phyloP scores from a whole-genome alignment of 2,888 invertebrate species.

The Linyphia triangularis region DNA sequence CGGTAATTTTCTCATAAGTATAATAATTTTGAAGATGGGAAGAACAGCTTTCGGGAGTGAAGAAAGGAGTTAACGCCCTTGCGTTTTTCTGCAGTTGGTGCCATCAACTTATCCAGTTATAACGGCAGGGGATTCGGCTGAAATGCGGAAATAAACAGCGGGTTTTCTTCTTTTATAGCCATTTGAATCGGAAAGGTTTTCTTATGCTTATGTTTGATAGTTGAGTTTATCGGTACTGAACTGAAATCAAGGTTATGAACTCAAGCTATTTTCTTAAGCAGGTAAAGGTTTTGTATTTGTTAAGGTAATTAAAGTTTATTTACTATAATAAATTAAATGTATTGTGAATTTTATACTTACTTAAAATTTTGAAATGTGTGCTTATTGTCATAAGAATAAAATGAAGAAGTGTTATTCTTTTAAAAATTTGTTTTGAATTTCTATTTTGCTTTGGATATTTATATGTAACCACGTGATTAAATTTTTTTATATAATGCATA shows the following conservation, averaged over 20 bases:
- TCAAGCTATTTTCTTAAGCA: no score
- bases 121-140: not conserved
- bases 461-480: no score
- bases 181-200: not conserved
- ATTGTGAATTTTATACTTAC: no score
- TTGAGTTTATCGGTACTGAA: not conserved
- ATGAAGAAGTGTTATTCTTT: no score
- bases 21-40: constrained; percentile 25
- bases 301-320: no score
- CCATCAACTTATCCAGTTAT: not conserved
- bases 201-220: not conserved
- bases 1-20: constrained; percentile 45
- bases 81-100: not conserved
- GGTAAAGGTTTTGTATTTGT: no score
- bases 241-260: not conserved
- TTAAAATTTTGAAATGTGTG: no score
- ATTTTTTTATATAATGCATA: no score
- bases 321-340: no score
- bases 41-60: not conserved
- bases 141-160: not conserved
- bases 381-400: no score
- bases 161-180: not conserved
- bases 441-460: no score
- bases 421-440: no score
- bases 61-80: constrained; percentile 34